Evolutionary conservation across 2,797 vertebrate species (phyloP).

Genomic region (Lateolabrax maculatus): DNA sequence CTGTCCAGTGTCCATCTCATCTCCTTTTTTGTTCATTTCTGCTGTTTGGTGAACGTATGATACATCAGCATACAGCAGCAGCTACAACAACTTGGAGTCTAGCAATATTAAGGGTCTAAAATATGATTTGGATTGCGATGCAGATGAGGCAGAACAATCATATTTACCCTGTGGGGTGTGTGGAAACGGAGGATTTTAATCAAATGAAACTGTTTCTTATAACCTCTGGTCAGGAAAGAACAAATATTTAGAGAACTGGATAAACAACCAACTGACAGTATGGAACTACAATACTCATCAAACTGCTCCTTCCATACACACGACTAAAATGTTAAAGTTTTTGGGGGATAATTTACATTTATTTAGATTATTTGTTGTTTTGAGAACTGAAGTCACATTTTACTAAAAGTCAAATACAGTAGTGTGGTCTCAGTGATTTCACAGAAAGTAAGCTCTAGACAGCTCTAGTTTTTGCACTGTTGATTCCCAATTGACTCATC

Average conservation of each 20-base stretch:
- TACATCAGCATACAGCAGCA: constrained; percentile 1
- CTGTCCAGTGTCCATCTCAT: constrained; percentile 1
- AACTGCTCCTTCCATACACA: background rate
- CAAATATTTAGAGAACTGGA: constrained; percentile 38
- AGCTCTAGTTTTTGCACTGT: background rate
- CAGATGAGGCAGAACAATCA: constrained; percentile 55
- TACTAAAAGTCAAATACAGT: background rate
- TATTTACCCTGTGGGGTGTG: constrained; percentile 60
- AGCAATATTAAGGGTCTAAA: constrained; percentile 38
- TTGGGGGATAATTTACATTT: no score
- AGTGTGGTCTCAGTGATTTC: background rate
- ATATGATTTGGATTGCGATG: constrained; percentile 62
- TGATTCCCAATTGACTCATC: background rate
- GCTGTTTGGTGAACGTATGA: constrained; percentile 1
- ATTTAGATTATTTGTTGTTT: background rate
- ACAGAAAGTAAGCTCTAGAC: background rate
- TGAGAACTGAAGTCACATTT: background rate
- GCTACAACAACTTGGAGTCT: constrained; percentile 20
- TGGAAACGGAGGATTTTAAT: constrained; percentile 55
- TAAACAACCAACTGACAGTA: constrained; percentile 12
- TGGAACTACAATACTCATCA: constrained; percentile 18
- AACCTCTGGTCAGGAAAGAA: constrained; percentile 51
- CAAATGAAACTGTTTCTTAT: constrained; percentile 57
- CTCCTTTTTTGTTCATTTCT: constrained; percentile 5
- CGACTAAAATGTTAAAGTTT: no score